Evolutionary conservation across 1,140 invertebrate species (phyloP), one percentile per base, ranked within the genome.

Genomic region (Drosophila ananassae): DNA sequence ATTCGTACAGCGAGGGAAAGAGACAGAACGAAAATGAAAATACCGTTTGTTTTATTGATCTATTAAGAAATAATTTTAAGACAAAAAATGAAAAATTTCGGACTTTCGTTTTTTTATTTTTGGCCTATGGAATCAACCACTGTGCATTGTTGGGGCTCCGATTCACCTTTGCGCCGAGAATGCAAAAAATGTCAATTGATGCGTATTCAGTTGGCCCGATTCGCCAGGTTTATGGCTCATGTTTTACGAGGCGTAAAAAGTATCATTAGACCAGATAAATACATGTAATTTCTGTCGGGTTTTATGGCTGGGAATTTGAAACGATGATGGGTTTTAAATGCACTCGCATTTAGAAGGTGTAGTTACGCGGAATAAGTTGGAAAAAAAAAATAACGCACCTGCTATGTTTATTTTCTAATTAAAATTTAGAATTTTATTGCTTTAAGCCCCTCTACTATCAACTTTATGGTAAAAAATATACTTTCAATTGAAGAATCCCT

Each of bases 171-270:
- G 22, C 59, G 44, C n/a, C 47, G 22, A 79, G 17, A 79, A 56
- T 59, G 51, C 37, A 58, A 50, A 79, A 69, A 69, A 69, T 69
- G 63, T 57, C 67, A 69, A 69, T 69, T 69, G 67, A 57, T 69
- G 67, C 44, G 63, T 69, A 53, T 37, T 50, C 39, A 48, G 28
- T 55, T 55, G 22, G 28, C 48, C 56, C 41, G 50, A 56, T 30
- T 60, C 59, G 64, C 47, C 1, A 51, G 48, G 60, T 83, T 72
- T 84, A 79, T 67, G 50, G 50, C 54, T 51, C n/a, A 51, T 79
- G 72, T 72, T 83, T 79, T 84, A 79, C 81, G 80, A 67, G 72
- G 75, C 80, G 80, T 79, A 67, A 76, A 64, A 73, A 83, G 51
- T 76, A 51, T 76, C 80, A 84, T 83, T 83, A 83, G 59, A 59